Evolutionary conservation across 2,888 invertebrate genomes (phyloP), one percentile per base, ranked within the genome.

Genomic region (Heliconius cydno): DNA sequence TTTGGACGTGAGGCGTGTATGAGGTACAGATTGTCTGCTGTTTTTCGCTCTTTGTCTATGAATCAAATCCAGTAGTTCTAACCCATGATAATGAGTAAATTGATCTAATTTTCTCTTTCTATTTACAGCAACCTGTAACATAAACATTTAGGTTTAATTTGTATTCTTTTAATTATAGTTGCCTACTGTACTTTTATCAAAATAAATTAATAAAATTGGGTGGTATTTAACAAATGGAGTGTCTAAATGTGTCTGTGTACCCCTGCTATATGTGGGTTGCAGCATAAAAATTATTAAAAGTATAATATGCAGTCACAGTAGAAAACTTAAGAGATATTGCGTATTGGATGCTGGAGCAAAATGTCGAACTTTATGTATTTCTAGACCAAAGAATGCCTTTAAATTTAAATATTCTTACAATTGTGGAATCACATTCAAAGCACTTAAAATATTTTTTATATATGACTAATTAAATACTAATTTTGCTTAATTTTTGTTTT

Each of bases 71-170:
- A 96, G 96, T 85, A 98, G 95, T 88, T 97, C 97, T 87, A 98
- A 93, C 76, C 97, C 97, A 84, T 97, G 97, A 79, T 97, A 97
- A 88, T 98, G 97, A 28, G 98, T 97, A 85, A 97, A 96, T 88
- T 98, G 97, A 88, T 98, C 97, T 88, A 98, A 95, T 96, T 98
- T 98, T 90, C 98, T 96, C 91, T 98, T 98, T 66, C 98, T 96
- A 94, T 98, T 98, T 34, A 98, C 96, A 65, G 98, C 96, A 81
- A 96, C 96, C 96, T 97, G n/a, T 68, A 25, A 68, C 3, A 22
- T 52, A 15, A 68, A 25, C 7, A 41, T 68, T 68, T n/a, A n/a
- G 10, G 19, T 19, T 67, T 34, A 34, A 34, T 22, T 12, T 38
- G 34, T 22, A n/a, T 60, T 60, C 60, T 60, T n/a, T 60, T 60